Evolutionary conservation across 2,888 invertebrate species (phyloP).

Genomic region (Cataglyphis rosenhaueri): DNA sequence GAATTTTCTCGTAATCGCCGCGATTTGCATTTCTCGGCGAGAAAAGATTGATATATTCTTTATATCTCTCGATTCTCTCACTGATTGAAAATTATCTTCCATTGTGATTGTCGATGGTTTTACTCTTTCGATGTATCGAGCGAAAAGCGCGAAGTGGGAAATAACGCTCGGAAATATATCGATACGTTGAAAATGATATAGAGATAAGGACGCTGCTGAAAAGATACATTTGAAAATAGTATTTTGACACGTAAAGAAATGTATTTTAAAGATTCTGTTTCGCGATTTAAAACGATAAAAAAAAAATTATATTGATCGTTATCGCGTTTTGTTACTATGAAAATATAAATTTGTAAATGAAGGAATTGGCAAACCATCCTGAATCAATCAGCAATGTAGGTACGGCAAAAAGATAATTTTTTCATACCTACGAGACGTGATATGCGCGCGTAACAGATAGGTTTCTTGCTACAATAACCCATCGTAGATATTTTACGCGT

Average conservation of each 20-base stretch:
- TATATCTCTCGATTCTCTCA: constrained; percentile 61
- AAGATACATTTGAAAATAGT: constrained; percentile 1
- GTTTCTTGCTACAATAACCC: not conserved
- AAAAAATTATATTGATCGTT: constrained; percentile 7
- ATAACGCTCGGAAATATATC: constrained; percentile 26
- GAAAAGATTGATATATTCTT: constrained; percentile 60
- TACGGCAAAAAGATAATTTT: constrained; percentile 1
- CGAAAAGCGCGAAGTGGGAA: constrained; percentile 49
- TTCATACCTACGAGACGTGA: constrained; percentile 2
- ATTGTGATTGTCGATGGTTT: constrained; percentile 48
- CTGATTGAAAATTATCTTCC: constrained; percentile 61
- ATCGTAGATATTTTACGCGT: constrained; percentile 17
- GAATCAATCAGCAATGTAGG: not conserved
- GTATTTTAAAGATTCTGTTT: not conserved
- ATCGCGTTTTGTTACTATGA: not conserved
- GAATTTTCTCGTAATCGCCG: constrained; percentile 65
- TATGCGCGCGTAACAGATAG: not conserved
- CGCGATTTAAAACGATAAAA: not conserved
- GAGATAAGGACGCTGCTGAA: not conserved
- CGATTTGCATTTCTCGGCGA: constrained; percentile 66
- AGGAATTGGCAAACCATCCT: not conserved
- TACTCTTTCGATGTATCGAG: constrained; percentile 37
- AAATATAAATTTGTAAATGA: constrained; percentile 1
- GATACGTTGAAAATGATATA: constrained; percentile 20
- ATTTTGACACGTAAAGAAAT: constrained; percentile 1